phyloP scores from a whole-genome alignment of 37 sponge, comb jelly and placozoan species.

The Aplysina aerophoba region DNA sequence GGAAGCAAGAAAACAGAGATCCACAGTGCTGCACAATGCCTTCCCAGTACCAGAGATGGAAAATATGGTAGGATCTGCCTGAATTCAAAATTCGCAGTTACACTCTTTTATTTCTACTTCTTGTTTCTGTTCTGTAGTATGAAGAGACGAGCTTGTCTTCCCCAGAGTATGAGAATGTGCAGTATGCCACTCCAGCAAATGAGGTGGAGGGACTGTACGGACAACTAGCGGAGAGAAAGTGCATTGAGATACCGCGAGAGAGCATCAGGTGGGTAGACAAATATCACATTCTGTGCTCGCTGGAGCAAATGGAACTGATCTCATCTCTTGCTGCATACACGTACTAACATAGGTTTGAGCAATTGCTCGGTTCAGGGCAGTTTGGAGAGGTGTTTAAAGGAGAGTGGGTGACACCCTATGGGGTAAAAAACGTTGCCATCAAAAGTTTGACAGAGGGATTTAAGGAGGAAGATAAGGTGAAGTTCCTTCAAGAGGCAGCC shows the following conservation, averaged over 20 bases:
- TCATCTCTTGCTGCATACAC: neutral
- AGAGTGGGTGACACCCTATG: neutral
- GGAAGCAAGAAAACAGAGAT: no score
- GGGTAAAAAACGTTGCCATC: neutral
- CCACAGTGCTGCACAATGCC: no score
- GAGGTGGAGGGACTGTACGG: conserved; percentile 43
- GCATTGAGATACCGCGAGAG: conserved; percentile 43
- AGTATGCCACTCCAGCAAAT: conserved; percentile 34
- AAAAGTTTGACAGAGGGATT: neutral
- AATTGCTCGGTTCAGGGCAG: conserved; percentile 19
- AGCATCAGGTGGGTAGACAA: conserved; percentile 36
- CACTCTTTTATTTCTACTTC: no score
- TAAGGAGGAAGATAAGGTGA: conserved; percentile 4
- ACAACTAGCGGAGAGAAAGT: conserved; percentile 55
- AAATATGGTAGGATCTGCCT: no score
- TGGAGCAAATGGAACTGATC: no score
- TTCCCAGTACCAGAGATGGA: no score
- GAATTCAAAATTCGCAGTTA: no score
- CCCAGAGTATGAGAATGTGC: no score
- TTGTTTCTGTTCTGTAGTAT: no score
- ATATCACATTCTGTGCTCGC: no score
- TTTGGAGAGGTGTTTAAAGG: conserved; percentile 27
- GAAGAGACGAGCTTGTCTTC: no score
- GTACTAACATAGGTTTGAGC: neutral
- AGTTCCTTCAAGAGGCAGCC: conserved; percentile 28